Percentiles rank a stretch among this genome's conserved stretches.
phyloP scores from a whole-genome alignment of 2,113 vertebrate species.

The Ciconia stormi region DNA sequence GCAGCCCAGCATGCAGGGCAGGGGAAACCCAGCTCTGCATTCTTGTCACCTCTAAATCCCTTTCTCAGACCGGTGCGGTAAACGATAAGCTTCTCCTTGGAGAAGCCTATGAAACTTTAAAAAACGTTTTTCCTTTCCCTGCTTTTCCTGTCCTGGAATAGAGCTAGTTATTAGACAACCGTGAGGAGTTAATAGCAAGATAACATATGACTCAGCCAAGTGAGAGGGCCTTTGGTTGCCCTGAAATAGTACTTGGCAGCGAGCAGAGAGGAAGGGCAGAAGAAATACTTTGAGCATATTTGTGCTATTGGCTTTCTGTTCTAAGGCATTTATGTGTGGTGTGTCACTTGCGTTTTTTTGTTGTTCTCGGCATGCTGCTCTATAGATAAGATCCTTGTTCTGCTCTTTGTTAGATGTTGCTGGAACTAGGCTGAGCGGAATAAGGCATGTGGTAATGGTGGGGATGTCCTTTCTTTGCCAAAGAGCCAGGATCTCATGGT shows the following conservation, averaged over 20 bases:
- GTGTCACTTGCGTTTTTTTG: background rate
- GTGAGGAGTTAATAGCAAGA: background rate
- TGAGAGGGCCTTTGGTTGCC: background rate
- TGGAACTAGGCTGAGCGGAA: background rate
- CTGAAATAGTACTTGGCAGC: slow-evolving; percentile 24
- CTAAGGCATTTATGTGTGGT: background rate
- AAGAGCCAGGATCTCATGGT: background rate
- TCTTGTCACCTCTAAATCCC: too few species aligned
- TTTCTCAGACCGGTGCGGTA: background rate
- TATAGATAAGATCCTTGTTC: background rate
- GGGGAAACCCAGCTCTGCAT: background rate
- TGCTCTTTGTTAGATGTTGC: background rate
- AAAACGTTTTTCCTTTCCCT: background rate
- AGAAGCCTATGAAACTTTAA: background rate
- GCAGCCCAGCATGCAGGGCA: background rate
- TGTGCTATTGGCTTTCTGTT: background rate
- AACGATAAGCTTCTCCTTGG: accelerated
- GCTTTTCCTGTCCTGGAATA: background rate
- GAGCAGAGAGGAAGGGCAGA: background rate
- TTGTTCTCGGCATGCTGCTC: background rate
- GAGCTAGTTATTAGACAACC: background rate
- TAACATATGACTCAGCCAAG: background rate
- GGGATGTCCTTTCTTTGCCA: background rate
- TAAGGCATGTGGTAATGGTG: accelerated
- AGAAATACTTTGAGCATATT: background rate